phyloP scores from a whole-genome alignment of 2,113 vertebrate species.

The Neomonachus schauinslandi region DNA sequence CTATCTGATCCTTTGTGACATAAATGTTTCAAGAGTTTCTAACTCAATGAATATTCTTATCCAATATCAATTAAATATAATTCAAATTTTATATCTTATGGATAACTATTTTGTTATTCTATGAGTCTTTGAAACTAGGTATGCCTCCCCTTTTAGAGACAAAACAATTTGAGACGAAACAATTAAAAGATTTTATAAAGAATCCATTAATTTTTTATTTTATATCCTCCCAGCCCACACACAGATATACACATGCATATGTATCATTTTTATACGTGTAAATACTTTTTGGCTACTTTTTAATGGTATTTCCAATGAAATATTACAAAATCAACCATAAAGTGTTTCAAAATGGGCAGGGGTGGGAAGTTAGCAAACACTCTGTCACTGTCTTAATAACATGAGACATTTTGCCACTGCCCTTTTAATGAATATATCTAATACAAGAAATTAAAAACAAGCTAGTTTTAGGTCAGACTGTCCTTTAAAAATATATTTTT shows the following conservation, averaged over 20 bases:
- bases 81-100: neutral
- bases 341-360: neutral
- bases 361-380: neutral
- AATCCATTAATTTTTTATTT: neutral
- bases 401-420: neutral
- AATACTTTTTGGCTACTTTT: neutral
- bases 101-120: neutral
- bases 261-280: neutral
- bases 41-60: neutral
- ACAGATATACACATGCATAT: neutral
- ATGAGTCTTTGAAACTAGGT: neutral
- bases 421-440: neutral
- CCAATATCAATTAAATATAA: neutral
- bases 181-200: neutral
- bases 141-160: neutral
- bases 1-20: neutral
- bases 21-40: constrained; percentile 4
- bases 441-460: neutral
- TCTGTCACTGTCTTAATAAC: neutral
- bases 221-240: neutral
- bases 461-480: neutral
- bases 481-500: neutral
- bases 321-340: neutral
- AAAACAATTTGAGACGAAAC: neutral
- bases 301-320: neutral